phyloP scores from a whole-genome alignment of 2,888 invertebrate genomes.

The Zhuqinia jingwanae region DNA sequence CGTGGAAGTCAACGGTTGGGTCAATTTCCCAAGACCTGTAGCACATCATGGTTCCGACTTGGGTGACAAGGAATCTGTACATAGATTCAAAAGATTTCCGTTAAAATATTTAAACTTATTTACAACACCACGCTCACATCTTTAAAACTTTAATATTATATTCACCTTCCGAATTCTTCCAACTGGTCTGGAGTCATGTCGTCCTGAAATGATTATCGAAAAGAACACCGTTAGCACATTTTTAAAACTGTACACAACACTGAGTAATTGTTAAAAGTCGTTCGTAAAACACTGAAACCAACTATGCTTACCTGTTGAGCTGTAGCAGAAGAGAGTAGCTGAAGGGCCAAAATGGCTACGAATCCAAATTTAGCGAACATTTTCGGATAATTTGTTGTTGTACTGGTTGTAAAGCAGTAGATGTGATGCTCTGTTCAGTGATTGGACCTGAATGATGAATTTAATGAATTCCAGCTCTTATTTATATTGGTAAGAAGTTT shows the following conservation, averaged over 20 bases:
- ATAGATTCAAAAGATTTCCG: no score
- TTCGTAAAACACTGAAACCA: not conserved
- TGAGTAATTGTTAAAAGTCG: not conserved
- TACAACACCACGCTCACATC: not conserved
- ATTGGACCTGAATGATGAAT: slow-evolving; percentile 13
- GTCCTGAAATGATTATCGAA: slow-evolving; percentile 13
- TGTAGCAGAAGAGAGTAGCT: slow-evolving; percentile 23
- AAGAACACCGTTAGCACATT: not conserved
- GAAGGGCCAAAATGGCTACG: slow-evolving; percentile 50
- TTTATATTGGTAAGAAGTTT: slow-evolving; percentile 38
- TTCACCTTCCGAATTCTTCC: slow-evolving; percentile 61
- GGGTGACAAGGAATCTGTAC: slow-evolving; percentile 60
- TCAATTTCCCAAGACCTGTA: slow-evolving; percentile 68
- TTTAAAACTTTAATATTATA: no score
- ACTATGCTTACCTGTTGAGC: slow-evolving; percentile 42
- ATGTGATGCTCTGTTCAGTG: slow-evolving; percentile 3
- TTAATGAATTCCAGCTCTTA: slow-evolving; percentile 6
- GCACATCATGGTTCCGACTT: slow-evolving; percentile 72
- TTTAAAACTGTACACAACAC: not conserved
- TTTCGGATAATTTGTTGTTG: not conserved
- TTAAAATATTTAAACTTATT: no score
- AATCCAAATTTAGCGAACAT: slow-evolving; percentile 53
- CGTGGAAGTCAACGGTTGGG: slow-evolving; percentile 57
- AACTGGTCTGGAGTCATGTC: slow-evolving; percentile 62
- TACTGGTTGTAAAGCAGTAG: not conserved